phyloP scores from a whole-genome alignment of 53 echinoderm and acorn worm genomes.

The Antedon mediterranea region DNA sequence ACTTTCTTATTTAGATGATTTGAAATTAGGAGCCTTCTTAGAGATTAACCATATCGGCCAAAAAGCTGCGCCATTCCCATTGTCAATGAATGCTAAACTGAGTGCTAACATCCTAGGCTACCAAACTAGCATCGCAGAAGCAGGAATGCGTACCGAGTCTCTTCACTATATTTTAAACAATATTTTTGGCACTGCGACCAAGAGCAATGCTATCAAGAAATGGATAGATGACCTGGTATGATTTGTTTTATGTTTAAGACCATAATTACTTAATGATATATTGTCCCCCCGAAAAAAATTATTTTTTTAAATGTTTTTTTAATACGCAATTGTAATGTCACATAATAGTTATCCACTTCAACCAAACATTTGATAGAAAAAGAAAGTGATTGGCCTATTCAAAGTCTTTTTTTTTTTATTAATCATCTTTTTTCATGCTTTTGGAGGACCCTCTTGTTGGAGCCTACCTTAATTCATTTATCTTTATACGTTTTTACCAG shows the following conservation, averaged over 20 bases:
- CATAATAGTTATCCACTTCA: too few relatives aligned
- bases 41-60: conserved; percentile 31
- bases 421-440: too few relatives aligned
- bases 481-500: neutral
- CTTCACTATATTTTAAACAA: conserved; percentile 14
- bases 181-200: neutral
- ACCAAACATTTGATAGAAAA: too few relatives aligned
- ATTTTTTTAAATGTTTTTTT: too few relatives aligned
- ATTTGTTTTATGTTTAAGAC: neutral
- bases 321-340: too few relatives aligned
- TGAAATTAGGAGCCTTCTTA: conserved; percentile 16
- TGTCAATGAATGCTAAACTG: conserved; percentile 37
- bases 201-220: neutral
- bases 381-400: too few relatives aligned
- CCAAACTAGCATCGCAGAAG: conserved; percentile 37
- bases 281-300: too few relatives aligned
- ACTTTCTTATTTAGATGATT: conserved; percentile 11
- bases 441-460: too few relatives aligned
- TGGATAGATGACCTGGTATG: neutral
- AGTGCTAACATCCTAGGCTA: conserved; percentile 34
- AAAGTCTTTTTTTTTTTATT: too few relatives aligned
- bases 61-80: conserved; percentile 21
- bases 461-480: too few relatives aligned
- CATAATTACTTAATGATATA: too few relatives aligned
- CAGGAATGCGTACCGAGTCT: conserved; percentile 31